Percentiles rank a stretch among this genome's conserved stretches.
Conservation (phyloP, 2,888 invertebrate genomes). For the Metopia argyrocephala region DNA sequence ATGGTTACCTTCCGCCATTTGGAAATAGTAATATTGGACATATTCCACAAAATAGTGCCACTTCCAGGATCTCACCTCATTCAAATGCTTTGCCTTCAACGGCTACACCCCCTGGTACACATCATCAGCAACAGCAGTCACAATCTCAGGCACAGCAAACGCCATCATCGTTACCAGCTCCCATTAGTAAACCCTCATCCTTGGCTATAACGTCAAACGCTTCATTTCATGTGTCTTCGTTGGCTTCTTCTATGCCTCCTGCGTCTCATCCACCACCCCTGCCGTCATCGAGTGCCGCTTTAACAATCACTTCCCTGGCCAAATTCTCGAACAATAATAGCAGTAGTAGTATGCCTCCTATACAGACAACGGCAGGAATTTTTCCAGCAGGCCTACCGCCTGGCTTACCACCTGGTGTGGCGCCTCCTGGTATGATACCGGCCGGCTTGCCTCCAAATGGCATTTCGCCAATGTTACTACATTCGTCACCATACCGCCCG, state of each 20-base stretch:
- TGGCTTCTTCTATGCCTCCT: constrained; percentile 25
- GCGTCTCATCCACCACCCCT: constrained; percentile 30
- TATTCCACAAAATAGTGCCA: constrained; percentile 53
- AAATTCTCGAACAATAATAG: constrained; percentile 66
- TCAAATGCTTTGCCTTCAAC: constrained; percentile 57
- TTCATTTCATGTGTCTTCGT: constrained; percentile 52
- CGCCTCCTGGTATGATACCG: constrained; percentile 71
- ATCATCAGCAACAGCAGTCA: constrained; percentile 56
- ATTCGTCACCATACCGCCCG: constrained; percentile 75
- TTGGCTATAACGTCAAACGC: constrained; percentile 59
- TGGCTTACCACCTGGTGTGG: constrained; percentile 65
- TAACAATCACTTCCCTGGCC: constrained; percentile 60
- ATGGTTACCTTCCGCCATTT: constrained; percentile 65
- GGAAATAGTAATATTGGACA: constrained; percentile 57
- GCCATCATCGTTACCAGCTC: constrained; percentile 57
- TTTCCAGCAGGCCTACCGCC: constrained; percentile 55
- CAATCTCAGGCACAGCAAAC: constrained; percentile 16
- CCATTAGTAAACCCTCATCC: constrained; percentile 61
- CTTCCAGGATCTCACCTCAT: constrained; percentile 65
- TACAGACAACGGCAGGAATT: constrained; percentile 78
- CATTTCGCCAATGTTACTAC: constrained; percentile 73
- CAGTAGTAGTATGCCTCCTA: constrained; percentile 67
- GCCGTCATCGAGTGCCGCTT: constrained; percentile 26
- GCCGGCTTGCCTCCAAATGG: constrained; percentile 71
- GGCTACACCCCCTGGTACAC: constrained; percentile 50